Base-by-base conservation (phyloP, 92 coral and sea anemone species). In the Metridium senile region DNA sequence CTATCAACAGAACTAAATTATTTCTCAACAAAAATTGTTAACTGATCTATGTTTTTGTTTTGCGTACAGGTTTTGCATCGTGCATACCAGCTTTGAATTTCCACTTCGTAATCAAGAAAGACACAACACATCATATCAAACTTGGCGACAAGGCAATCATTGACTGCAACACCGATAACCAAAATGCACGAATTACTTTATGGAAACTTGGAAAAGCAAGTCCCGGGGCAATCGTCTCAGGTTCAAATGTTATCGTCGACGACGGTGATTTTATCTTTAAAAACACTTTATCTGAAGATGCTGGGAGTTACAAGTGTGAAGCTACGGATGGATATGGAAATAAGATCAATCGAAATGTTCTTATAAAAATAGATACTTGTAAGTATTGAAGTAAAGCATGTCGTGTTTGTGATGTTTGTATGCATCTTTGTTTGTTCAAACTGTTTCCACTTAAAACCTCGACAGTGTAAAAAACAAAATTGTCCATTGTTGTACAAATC, bases 151-250 rank as follows among this genome's bases (percentile, higher is more conserved):
- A n/a, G 1, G 63, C 64, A 0, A 47, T 6, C 0, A 26, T 81
- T 1, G 61, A 81, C 56, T 81, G 85, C 49, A 63, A 72, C 16
- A 81, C 85, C 27, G 74, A 53, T 0, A 64, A 72, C 21, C 33
- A 70, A 26, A 46, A 70, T 22, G 78, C 74, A 11, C 27, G 20
- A 1, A 79, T 81, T 9, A 81, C 79, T 25, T 61, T 81, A 30
- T 81, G 79, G 79, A 78, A 63, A 51, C 2, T 35, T 0, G 46
- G 3, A 9, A 3, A 33, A 0, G 20, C 1, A 33, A 46, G 33
- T 9, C 22, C n/a, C 22, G 20, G 18, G 2, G 52, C 31, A 33
- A 28, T 73, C n/a, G 30, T 57, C 18, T 20, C 66, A 7, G 49
- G 78, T 13, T 54, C 64, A 10, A 35, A 73, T 20, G 66, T 56